Conservation (phyloP, 2,888 invertebrate species). For the Nipponacmea schrenckii region DNA sequence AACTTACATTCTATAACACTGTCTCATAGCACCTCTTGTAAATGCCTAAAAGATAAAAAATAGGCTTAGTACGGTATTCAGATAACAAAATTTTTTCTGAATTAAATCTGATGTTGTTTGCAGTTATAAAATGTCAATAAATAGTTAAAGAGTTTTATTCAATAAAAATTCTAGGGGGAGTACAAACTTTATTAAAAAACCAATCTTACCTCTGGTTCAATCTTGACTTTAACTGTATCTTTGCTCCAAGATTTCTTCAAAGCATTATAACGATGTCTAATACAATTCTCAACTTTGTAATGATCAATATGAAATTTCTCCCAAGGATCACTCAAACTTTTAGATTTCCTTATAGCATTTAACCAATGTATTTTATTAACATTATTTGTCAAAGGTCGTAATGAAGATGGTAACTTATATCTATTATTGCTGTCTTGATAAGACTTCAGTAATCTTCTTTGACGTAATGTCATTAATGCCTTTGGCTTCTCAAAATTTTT, state of each 20-base stretch:
- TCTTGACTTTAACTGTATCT: conserved; percentile 71
- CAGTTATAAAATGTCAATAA: no score
- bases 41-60: conserved; percentile 67
- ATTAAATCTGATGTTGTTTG: background rate
- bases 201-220: conserved; percentile 68
- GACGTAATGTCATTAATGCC: conserved; percentile 52
- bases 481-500: conserved; percentile 35
- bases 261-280: conserved; percentile 71
- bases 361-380: conserved; percentile 48
- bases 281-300: conserved; percentile 67
- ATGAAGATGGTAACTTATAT: conserved; percentile 3
- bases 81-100: background rate
- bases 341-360: conserved; percentile 52
- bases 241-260: conserved; percentile 70
- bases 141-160: no score
- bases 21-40: conserved; percentile 72
- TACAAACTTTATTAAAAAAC: background rate
- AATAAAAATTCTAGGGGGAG: no score
- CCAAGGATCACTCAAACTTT: conserved; percentile 70
- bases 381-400: conserved; percentile 11
- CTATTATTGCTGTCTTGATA: conserved; percentile 20
- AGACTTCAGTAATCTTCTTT: conserved; percentile 40
- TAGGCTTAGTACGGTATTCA: background rate
- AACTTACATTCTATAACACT: conserved; percentile 72
- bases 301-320: conserved; percentile 69